phyloP scores from a whole-genome alignment of 2,888 invertebrate species.

The Siphlonurus alternatus region DNA sequence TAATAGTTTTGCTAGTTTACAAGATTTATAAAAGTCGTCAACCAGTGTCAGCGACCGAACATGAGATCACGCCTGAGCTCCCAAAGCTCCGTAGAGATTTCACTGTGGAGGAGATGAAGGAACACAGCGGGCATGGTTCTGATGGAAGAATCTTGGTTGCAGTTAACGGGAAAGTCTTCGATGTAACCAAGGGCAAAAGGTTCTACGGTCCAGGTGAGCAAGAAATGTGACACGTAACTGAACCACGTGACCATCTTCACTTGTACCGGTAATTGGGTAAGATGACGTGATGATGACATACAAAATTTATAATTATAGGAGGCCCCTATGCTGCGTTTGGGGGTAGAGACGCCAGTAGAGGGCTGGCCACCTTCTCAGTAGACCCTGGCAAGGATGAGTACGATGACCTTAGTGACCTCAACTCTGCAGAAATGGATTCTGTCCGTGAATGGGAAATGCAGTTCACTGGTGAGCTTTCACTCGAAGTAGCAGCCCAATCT shows the following conservation, averaged over 20 bases:
- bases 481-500: too few relatives aligned
- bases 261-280: background rate
- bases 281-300: background rate
- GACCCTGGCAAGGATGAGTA: conserved; percentile 67
- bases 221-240: background rate
- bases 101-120: conserved; percentile 67
- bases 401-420: conserved; percentile 90
- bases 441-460: conserved; percentile 95
- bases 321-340: conserved; percentile 91
- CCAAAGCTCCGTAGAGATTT: conserved; percentile 79
- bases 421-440: conserved; percentile 85
- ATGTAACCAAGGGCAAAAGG: conserved; percentile 74
- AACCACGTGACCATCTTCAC: background rate
- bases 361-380: conserved; percentile 84
- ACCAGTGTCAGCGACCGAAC: conserved; percentile 22
- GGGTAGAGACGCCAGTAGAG: conserved; percentile 88
- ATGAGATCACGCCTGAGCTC: conserved; percentile 37
- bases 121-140: conserved; percentile 69
- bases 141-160: conserved; percentile 83
- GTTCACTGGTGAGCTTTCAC: conserved; percentile 71
- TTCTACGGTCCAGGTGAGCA: conserved; percentile 85
- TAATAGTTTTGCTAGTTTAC: conserved; percentile 54
- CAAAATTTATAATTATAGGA: conserved; percentile 50
- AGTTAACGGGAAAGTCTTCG: conserved; percentile 89
- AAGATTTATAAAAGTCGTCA: conserved; percentile 45